Conservation (phyloP, 2,888 invertebrate genomes). For the Dermolepida albohirtum region DNA sequence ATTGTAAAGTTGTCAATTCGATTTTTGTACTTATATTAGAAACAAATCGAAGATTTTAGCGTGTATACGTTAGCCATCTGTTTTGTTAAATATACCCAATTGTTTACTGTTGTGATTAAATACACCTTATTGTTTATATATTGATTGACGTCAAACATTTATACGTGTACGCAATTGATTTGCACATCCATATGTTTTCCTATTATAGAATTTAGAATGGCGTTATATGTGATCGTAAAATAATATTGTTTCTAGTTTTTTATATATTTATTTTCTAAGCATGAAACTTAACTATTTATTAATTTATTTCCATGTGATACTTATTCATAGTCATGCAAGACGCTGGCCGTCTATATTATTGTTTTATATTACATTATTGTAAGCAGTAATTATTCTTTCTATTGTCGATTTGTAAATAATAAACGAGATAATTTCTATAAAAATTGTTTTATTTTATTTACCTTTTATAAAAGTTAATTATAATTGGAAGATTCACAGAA, state of each 20-base stretch:
- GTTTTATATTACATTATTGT: neutral
- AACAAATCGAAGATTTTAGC: no score
- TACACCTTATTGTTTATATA: conserved; percentile 13
- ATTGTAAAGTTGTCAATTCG: no score
- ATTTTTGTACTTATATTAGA: no score
- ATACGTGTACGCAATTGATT: neutral
- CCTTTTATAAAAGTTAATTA: no score
- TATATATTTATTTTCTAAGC: conserved; percentile 4
- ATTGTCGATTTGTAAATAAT: neutral
- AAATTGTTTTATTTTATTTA: no score
- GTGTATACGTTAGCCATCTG: neutral
- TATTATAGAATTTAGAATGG: neutral
- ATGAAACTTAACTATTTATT: conserved; percentile 31
- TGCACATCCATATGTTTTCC: neutral
- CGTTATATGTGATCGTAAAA: conserved; percentile 1
- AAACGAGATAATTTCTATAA: no score
- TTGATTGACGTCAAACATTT: conserved; percentile 29
- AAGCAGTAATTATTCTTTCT: no score
- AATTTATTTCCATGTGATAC: conserved; percentile 33
- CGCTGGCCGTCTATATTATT: conserved; percentile 28
- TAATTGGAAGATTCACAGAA: no score
- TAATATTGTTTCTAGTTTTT: conserved; percentile 22
- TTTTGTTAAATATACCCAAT: neutral
- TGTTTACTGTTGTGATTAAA: conserved; percentile 22
- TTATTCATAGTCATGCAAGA: conserved; percentile 25